A percentile compares a stretch with the other conserved stretches of the same genome.
Conservation (phyloP, 2,888 invertebrate genomes). For the Lasioglossum zephyrum region DNA sequence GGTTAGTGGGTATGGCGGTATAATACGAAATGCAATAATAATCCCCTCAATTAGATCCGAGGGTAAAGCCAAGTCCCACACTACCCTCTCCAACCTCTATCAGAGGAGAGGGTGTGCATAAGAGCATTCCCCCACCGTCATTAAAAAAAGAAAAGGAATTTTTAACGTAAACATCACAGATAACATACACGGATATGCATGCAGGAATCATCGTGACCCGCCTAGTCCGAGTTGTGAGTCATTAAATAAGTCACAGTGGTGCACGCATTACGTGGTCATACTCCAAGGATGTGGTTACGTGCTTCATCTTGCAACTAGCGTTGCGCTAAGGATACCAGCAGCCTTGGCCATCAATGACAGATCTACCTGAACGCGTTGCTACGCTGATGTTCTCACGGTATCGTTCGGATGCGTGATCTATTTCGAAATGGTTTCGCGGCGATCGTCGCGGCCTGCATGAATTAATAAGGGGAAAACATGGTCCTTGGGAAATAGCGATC, state of each 20-base stretch:
- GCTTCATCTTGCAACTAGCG: constrained; percentile 33
- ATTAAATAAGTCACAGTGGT: constrained; percentile 61
- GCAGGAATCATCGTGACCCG: constrained; percentile 33
- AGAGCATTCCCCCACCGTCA: no score
- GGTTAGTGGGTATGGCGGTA: no score
- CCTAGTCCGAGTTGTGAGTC: constrained; percentile 68
- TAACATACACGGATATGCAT: background rate
- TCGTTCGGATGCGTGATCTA: constrained; percentile 55
- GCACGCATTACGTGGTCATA: constrained; percentile 58
- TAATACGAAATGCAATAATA: no score
- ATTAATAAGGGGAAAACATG: constrained; percentile 33
- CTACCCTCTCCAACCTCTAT: no score
- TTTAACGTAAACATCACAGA: constrained; percentile 2
- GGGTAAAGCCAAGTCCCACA: no score
- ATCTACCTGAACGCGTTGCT: constrained; percentile 64
- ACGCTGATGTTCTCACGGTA: constrained; percentile 78
- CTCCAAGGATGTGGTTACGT: constrained; percentile 65
- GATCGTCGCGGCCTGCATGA: constrained; percentile 25
- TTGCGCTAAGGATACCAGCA: constrained; percentile 63
- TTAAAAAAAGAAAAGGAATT: background rate
- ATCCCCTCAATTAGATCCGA: no score
- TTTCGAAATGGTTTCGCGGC: constrained; percentile 49
- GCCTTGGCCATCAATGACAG: constrained; percentile 81
- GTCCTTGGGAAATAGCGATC: constrained; percentile 16
- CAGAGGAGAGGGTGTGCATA: no score